phyloP scores from a whole-genome alignment of 2,888 invertebrate species.

The Nesidiocoris tenuis region DNA sequence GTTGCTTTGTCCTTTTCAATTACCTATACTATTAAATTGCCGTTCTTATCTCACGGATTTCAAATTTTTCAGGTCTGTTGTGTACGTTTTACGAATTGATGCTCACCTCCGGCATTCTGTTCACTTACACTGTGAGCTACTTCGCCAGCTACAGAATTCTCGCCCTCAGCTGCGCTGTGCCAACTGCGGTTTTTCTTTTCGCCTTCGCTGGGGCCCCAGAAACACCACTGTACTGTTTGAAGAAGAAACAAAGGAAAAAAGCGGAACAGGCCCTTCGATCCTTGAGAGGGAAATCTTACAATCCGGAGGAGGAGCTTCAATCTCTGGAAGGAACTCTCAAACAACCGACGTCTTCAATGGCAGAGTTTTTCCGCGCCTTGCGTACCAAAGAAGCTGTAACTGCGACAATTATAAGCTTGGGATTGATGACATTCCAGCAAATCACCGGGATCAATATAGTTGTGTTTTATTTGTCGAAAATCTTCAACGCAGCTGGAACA shows the following conservation, averaged over 20 bases:
- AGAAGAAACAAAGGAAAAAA: slow-evolving; percentile 40
- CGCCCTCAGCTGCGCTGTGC: slow-evolving; percentile 64
- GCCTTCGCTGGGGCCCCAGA: slow-evolving; percentile 73
- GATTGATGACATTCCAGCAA: slow-evolving; percentile 83
- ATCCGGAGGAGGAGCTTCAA: slow-evolving; percentile 62
- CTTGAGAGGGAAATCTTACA: slow-evolving; percentile 72
- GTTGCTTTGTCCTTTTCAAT: neutral
- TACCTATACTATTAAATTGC: neutral
- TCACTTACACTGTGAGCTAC: slow-evolving; percentile 73
- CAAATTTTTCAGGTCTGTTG: slow-evolving; percentile 57
- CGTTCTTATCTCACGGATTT: neutral
- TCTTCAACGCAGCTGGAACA: slow-evolving; percentile 73
- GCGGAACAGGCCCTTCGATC: slow-evolving; percentile 53
- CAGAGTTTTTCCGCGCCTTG: slow-evolving; percentile 20
- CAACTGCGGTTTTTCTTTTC: slow-evolving; percentile 66
- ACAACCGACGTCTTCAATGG: neutral
- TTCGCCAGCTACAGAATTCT: slow-evolving; percentile 68
- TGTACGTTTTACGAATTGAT: slow-evolving; percentile 78
- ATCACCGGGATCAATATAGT: slow-evolving; percentile 81
- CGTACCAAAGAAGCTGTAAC: slow-evolving; percentile 64
- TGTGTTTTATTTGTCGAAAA: slow-evolving; percentile 75
- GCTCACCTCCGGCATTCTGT: slow-evolving; percentile 76
- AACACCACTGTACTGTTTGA: slow-evolving; percentile 57
- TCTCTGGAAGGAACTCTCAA: slow-evolving; percentile 47
- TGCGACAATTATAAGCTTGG: slow-evolving; percentile 72